Evolutionary conservation across 2,888 invertebrate species (phyloP).

Genomic region (Lithophane leautieri): DNA sequence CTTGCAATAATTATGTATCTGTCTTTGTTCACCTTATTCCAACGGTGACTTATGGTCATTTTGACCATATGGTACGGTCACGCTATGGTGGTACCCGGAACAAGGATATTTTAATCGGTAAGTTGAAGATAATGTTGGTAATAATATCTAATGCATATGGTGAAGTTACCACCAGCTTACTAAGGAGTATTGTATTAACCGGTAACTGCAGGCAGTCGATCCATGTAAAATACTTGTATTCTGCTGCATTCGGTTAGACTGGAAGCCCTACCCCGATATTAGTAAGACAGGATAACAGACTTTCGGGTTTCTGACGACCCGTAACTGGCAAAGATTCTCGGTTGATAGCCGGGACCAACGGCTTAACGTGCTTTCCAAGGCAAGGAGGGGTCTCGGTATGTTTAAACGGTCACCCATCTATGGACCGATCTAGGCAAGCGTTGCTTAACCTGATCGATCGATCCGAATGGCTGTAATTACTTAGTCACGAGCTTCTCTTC

Average conservation of each 20-base stretch:
- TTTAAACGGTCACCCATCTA: neutral
- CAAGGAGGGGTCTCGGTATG: neutral
- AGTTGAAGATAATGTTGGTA: constrained; percentile 47
- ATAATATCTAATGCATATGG: constrained; percentile 22
- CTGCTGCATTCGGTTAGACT: no score
- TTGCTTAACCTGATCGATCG: neutral
- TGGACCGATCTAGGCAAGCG: neutral
- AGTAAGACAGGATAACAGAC: neutral
- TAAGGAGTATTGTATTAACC: no score
- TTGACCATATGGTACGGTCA: constrained; percentile 80
- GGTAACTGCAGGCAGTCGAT: no score
- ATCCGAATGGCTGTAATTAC: neutral
- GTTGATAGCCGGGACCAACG: neutral
- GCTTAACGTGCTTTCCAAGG: neutral
- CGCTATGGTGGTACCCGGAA: constrained; percentile 62
- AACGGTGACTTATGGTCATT: constrained; percentile 88
- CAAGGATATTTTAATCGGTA: constrained; percentile 46
- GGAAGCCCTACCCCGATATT: neutral
- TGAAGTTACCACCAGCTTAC: neutral
- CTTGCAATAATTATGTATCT: constrained; percentile 81
- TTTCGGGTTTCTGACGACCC: neutral
- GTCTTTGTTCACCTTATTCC: constrained; percentile 80
- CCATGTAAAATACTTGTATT: no score
- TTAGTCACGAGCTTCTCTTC: no score
- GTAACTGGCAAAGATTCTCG: neutral